Evolutionary conservation across 2,113 vertebrate species (phyloP), one percentile per base, ranked within the genome.

Genomic region (Bungarus multicinctus): DNA sequence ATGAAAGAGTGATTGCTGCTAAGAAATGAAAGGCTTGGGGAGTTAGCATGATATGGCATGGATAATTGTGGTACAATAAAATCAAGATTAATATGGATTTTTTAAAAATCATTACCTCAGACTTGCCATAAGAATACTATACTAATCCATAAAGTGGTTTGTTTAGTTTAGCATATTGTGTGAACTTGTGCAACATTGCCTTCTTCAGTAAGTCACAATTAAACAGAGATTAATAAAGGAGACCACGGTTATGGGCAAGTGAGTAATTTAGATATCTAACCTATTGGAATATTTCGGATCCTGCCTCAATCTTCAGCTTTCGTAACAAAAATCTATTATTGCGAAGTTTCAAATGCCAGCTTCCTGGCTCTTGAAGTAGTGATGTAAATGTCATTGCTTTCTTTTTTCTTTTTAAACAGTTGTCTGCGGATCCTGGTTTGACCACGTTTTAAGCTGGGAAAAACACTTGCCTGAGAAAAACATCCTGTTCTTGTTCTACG

Each of bases 381-480:
- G 3, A 91, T 57, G 27, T 0, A 94, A 90, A 11, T 58, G 16
- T 52, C 22, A 14, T 92, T 89, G 91, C 92, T 74, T 39, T 43
- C 20, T 39, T 53, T 53, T 69, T 39, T 94, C 52, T 54, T 95
- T 94, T 96, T 18, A 69, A 92, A 39, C 94, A 98, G 97, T 98
- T 95, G 97, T 98, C 14, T 98, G 97, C 0, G 97, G 97, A 93
- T 98, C 97, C 57, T 98, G 98, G 97, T 98, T 98, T 91, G 97
- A 98, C 94, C 97, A 98, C 10, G 89, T 98, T 92, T 95, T 97
- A 94, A 97, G 97, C 55, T 98, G 97, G 97, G 97, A 97, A 94
- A 91, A 96, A 50, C 97, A 97, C 10, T 91, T 94, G 92, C 94
- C 94, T 58, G 96, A 97, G 5, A 94, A 96, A 81, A 97, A 97